Evolutionary conservation across 2,888 invertebrate genomes (phyloP), one percentile per base, ranked within the genome.

Genomic region (Pardosa pseudoannulata): DNA sequence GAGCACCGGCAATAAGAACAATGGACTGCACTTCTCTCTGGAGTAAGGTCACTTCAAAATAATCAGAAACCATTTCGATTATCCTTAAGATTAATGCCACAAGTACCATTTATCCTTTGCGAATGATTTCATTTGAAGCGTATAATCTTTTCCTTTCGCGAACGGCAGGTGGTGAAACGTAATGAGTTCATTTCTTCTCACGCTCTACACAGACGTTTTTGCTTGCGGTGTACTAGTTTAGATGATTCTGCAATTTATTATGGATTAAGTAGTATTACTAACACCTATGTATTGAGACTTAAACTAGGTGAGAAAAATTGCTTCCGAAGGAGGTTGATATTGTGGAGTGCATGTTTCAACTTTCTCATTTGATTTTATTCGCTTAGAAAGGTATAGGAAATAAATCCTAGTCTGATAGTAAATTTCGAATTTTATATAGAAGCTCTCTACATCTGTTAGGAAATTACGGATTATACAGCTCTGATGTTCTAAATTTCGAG

Each of bases 41-140:
- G 9, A 62, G 62, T 70, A 72, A 46, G 64, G 71, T 79, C 71
- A 71, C 73, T 50, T 79, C 27, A 79, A 80, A 74, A 82, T 70
- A 82, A 82, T 81, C 64, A 75, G 46, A 13, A 9, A 29, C 41
- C 28, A 16, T 64, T 76, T 76, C 75, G 75, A 64, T 75, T 70
- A 76, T 23, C 27, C 64, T 36, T 13, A 62, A 76, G 75, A 76
- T 82, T 71, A 82, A 71, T 71, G 71, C 41, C 70, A 64, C 46
- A 39, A 68, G 28, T 41, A 32, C 70, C 39, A 70, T 62, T 67
- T 16, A 62, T 39, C 41, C 68, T 64, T 46, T 16, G 46, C 46
- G 28, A 31, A 65, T 31, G 29, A 65, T 65, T 65, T 65, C 65
- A 31, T 31, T 65, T 65, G 29, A 29, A 65, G 31, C 65, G 16